Percentiles rank a stretch among this genome's conserved stretches.
These are phyloP conservation scores for Chaetorhynchus papuensis DNA, from an alignment of 2,113 vertebrate genomes.

Conservation along the genomic window DNA sequence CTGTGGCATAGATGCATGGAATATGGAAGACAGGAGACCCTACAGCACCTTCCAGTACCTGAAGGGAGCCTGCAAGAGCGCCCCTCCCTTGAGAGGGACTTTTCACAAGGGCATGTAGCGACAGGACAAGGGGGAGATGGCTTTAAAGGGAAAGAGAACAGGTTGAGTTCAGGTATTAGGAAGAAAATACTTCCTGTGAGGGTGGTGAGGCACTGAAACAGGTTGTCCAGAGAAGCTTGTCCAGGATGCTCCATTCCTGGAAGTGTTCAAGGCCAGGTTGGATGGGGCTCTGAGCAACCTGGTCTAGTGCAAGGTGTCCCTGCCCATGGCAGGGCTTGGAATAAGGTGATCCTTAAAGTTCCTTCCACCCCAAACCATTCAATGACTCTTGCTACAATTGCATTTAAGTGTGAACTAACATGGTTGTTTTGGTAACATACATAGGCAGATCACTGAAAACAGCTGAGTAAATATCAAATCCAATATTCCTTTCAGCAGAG, in stretches of 20 bases:
- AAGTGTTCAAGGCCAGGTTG: not conserved
- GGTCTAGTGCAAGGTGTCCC: not conserved
- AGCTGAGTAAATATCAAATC: not conserved
- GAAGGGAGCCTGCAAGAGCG: not conserved
- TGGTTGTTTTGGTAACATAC: not conserved
- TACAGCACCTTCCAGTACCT: not conserved
- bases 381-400: not conserved
- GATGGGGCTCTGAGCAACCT: not conserved
- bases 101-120: not conserved
- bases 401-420: not conserved
- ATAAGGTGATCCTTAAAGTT: not conserved
- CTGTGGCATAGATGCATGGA: not conserved
- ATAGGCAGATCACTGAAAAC: not conserved
- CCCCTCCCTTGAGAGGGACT: not conserved
- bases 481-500: not conserved
- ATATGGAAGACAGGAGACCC: not conserved
- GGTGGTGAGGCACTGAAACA: not conserved
- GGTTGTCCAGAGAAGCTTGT: not conserved
- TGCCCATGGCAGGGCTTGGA: not conserved
- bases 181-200: not conserved
- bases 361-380: not conserved
- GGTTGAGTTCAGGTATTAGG: not conserved
- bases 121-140: not conserved
- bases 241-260: not conserved
- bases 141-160: not conserved